Base-by-base conservation (phyloP, 2,113 vertebrate genomes). In the Podarcis raffonei region DNA sequence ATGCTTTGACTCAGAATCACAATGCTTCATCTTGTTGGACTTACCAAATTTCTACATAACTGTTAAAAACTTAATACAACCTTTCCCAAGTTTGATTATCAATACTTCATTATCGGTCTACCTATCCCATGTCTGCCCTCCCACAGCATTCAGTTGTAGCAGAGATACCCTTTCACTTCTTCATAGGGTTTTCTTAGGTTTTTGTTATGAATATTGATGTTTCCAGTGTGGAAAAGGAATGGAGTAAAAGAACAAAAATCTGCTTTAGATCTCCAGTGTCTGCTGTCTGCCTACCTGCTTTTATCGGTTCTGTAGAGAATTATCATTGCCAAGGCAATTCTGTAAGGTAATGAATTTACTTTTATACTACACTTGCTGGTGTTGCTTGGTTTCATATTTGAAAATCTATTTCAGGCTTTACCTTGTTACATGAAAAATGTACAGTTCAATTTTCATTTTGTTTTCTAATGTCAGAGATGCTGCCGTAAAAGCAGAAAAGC, bases 351-450 rank as follows among this genome's bases (percentile, higher is more conserved):
- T 87, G 77, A 94, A 91, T 94, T 93, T 82, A 72, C 86, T 89
- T 75, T 89, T 94, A 90, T 62, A 39, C 8, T 93, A 20, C 86
- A 30, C 5, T 86, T 53, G 66, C 2, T 77, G 76, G 66, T 87
- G 30, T 85, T 91, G 71, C 9, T 89, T 53, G 42, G 77, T 91
- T 93, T 59, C 72, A 92, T 93, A 48, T 53, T 88, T 90, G 83
- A 62, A 84, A 77, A 81, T 53, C 11, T 89, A 85, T 65, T 93
- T 90, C 81, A 93, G 66, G 48, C 4, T 75, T 91, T 86, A 71
- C 83, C 93, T 93, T 95, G 7, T 71, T 91, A 71, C 88, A 91
- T 91, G 78, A 86, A 94, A 93, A 92, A 87, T 66, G 80, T 65
- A 81, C 18, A 81, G 57, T 81, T 68, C 8, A 66, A 90, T 90